Base-by-base conservation (phyloP, 2,797 vertebrate genomes). In the Lepus oiostolus region DNA sequence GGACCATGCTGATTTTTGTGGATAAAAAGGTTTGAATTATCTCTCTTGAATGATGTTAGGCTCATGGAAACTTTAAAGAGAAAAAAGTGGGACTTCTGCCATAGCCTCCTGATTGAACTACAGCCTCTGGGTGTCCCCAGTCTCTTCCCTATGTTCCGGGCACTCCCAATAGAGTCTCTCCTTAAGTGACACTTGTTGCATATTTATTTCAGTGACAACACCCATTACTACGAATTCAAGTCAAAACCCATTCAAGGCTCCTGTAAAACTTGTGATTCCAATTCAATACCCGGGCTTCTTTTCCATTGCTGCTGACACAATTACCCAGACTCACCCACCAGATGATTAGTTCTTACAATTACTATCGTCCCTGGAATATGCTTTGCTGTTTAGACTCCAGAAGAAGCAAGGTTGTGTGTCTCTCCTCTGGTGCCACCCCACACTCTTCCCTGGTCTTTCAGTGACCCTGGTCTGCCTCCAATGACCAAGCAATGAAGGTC, bases 1-100 rank as follows among this genome's bases (percentile, higher is more conserved):
- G 30, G 65, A 84, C 54, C 83, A 52, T 4, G 50, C 5, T 28
- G 35, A 58, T 52, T 75, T 62, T 88, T 32, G 42, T 19, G 88
- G 62, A 93, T 60, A 74, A 54, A 89, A 95, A 85, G 28, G 82
- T 60, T 84, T 60, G 28, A 28, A 54, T 75, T 63, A 35, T 91
- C 90, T 95, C 32, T 94, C 21, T 35, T 90, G 35, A 65, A 84
- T 35, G 42, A 83, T 74, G 84, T 30, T 79, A 75, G 77, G 52
- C 26, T 95, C 62, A 47, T 67, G 35, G 30, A 65, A 80, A 68
- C 5, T 9, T 14, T 82, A 60, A 67, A 63, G 65, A 38, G 65
- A 63, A 32, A 82, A 68, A 54, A 42, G 81, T 54, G 72, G 38
- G 52, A 42, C 52, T 50, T 26, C 28, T 50, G 30, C 1, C 30